A percentile compares a stretch with the other conserved stretches of the same genome.
These are phyloP conservation scores for Morpho achilles DNA, from an alignment of 2,888 invertebrate genomes.

Conservation along the genomic window DNA sequence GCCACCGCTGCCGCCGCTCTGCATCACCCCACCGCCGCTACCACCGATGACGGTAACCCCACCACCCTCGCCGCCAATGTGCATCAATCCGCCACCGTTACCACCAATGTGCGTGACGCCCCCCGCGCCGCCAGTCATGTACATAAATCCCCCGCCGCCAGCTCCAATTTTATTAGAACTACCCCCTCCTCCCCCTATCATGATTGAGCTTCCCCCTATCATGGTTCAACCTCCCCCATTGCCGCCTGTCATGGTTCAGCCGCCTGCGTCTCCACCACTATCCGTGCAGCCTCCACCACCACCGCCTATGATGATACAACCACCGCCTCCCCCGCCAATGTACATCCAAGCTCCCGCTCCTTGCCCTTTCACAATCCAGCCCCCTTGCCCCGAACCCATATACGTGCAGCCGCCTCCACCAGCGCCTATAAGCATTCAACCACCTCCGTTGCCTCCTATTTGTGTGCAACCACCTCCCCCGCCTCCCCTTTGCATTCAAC, in stretches of 20 bases:
- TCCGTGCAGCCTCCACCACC: conserved; percentile 59
- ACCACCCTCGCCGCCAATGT: conserved; percentile 52
- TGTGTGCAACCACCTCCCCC: conserved; percentile 56
- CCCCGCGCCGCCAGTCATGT: conserved; percentile 44
- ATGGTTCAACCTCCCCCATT: conserved; percentile 61
- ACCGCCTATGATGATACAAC: conserved; percentile 62
- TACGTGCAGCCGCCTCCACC: conserved; percentile 58
- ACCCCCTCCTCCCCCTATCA: conserved; percentile 33
- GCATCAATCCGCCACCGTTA: conserved; percentile 42
- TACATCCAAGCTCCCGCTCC: conserved; percentile 56
- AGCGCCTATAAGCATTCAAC: conserved; percentile 54
- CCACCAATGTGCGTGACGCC: conserved; percentile 54
- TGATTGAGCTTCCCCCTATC: conserved; percentile 48
- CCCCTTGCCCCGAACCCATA: conserved; percentile 55
- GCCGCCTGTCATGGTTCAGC: conserved; percentile 57
- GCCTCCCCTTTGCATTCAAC: conserved; percentile 46
- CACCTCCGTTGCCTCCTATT: conserved; percentile 56
- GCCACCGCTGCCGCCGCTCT: conserved; percentile 55
- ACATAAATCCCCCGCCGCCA: conserved; percentile 34
- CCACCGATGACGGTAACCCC: conserved; percentile 57
- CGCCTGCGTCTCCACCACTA: conserved; percentile 59
- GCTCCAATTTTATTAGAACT: conserved; percentile 17
- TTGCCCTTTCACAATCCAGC: conserved; percentile 55
- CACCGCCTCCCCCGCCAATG: conserved; percentile 51
- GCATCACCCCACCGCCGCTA: conserved; percentile 53